Percentiles rank a stretch among this genome's conserved stretches.
phyloP scores from a whole-genome alignment of 2,113 vertebrate genomes.

The Microcebus ravelobensis region DNA sequence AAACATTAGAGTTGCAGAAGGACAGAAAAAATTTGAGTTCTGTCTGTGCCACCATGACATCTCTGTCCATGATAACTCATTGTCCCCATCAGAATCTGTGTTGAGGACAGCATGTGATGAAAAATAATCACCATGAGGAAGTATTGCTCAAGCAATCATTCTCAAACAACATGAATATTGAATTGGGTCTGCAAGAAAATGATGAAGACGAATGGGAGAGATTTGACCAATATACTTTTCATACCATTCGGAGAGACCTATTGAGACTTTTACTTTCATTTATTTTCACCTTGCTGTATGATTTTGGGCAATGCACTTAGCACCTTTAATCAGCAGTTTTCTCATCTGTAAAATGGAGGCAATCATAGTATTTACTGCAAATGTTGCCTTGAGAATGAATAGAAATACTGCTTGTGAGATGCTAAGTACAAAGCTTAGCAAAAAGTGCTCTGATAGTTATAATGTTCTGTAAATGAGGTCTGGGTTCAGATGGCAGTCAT shows the following conservation, averaged over 20 bases:
- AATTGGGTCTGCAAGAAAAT: background rate
- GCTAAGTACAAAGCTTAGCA: background rate
- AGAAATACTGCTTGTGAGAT: slow-evolving; percentile 41
- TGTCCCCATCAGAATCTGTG: background rate
- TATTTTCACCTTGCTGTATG: slow-evolving; percentile 32
- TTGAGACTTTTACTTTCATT: background rate
- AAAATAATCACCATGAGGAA: background rate
- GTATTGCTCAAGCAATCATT: background rate
- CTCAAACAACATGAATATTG: background rate
- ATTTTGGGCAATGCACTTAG: background rate
- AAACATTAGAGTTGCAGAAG: background rate
- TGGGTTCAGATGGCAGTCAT: slow-evolving; percentile 33
- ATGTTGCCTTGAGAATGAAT: slow-evolving; percentile 50
- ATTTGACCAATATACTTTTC: background rate
- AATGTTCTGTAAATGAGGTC: slow-evolving; percentile 8
- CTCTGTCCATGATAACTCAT: background rate
- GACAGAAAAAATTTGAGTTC: background rate
- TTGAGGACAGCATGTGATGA: background rate
- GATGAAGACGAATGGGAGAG: background rate
- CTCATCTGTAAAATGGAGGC: slow-evolving; percentile 6
- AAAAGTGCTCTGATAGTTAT: background rate
- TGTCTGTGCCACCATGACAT: background rate
- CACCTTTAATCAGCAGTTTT: slow-evolving; percentile 47
- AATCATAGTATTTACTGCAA: slow-evolving; percentile 53
- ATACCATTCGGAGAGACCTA: background rate